Evolutionary conservation across 1,140 invertebrate genomes (phyloP), one percentile per base, ranked within the genome.

Genomic region (Capitella teleta): DNA sequence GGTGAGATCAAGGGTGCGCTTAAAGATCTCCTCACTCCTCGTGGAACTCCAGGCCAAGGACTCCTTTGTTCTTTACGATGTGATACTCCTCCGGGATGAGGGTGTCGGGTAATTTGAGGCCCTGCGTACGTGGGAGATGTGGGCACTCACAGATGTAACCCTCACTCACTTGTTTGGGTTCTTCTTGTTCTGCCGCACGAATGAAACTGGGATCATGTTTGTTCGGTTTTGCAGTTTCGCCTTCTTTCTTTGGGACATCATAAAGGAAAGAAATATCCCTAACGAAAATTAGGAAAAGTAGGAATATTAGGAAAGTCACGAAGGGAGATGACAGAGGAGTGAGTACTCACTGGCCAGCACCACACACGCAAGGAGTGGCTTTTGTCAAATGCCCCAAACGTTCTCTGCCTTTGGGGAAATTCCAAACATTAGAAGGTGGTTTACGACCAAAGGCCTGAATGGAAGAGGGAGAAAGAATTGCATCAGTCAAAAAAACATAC

Each of bases 211-310:
- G 8, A 26, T 44, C 42, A 10, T 25, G 16, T 12, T 24, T 21
- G 26, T 44, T 28, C 38, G 62, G 61, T 46, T 58, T 59, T 37
- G 62, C 58, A 23, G 57, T 44, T 28, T 57, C 55, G 24, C 52
- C 51, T 1, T 57, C 52, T 34, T 50, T 24, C 36, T 60, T 57
- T 6, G 67, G 67, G 1, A 69, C 64, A 61, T 72, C 70, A 54
- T 71, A 72, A 25, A 72, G 53, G 50, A 72, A 72, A 16, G 70
- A 72, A 5, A 72, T 71, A 49, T 72, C 70, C 34, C 67, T 72
- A 51, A 28, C 56, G 57, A 38, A 40, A 47, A 19, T 40, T n/a
- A n/a, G n/a, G n/a, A n/a, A n/a, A n/a, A n/a, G n/a, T n/a, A n/a
- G n/a, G n/a, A n/a, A n/a, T n/a, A n/a, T n/a, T n/a, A n/a, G n/a